Evolutionary conservation across 2,113 vertebrate genomes (phyloP).

Genomic region (Xenopus laevis): DNA sequence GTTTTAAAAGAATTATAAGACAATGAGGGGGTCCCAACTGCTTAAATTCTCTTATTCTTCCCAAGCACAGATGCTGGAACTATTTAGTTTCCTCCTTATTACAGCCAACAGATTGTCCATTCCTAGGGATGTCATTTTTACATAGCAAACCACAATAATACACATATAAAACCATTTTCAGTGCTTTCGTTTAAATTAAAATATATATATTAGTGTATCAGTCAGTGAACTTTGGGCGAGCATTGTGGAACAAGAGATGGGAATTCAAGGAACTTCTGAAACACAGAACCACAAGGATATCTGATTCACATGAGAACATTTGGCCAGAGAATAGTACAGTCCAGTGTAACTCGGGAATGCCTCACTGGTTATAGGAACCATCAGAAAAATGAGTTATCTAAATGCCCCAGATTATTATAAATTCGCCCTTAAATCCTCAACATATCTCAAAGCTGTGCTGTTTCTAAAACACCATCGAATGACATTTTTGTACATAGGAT

Average conservation of each 20-base stretch:
- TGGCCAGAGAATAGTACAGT: not conserved
- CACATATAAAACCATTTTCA: conserved; percentile 5
- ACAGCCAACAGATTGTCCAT: conserved; percentile 34
- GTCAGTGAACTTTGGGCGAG: no score
- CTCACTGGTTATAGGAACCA: no score
- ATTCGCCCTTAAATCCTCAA: no score
- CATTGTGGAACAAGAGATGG: not conserved
- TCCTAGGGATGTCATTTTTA: conserved; percentile 5
- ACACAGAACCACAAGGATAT: not conserved
- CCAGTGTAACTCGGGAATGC: not conserved
- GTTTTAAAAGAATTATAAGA: conserved; percentile 89
- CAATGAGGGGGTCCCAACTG: conserved; percentile 73
- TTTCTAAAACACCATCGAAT: no score
- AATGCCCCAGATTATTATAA: no score
- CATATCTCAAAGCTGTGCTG: no score
- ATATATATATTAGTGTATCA: no score
- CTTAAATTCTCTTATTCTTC: conserved; percentile 70
- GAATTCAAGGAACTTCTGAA: not conserved
- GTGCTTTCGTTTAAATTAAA: conserved; percentile 6
- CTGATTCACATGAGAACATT: not conserved
- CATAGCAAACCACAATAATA: conserved; percentile 23
- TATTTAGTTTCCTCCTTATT: conserved; percentile 17
- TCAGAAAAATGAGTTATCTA: no score
- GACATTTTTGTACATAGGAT: no score
- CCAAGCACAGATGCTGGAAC: conserved; percentile 48